A percentile compares a stretch with the other conserved stretches of the same genome.
Evolutionary conservation across 2,113 vertebrate genomes (phyloP).

Genomic region (Eolophus roseicapilla): DNA sequence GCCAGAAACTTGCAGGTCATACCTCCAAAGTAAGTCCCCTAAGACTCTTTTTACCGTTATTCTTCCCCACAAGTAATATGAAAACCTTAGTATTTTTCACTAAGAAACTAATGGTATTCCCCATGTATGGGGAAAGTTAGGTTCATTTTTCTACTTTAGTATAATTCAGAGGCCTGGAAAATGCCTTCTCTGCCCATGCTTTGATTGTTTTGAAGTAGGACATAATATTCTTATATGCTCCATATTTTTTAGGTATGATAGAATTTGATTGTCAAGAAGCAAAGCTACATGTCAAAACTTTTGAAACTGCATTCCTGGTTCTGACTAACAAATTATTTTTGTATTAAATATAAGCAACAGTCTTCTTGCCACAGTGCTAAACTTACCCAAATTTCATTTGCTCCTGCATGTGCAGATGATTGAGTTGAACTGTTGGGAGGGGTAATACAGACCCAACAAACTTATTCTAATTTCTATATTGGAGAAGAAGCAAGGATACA

Average conservation of each 20-base stretch:
- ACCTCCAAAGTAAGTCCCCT: neutral
- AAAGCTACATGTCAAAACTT: neutral
- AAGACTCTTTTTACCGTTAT: neutral
- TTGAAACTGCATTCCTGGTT: neutral
- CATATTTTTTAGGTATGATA: neutral
- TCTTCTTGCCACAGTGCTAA: neutral
- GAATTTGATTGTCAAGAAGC: neutral
- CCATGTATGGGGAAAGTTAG: neutral
- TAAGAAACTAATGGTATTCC: neutral
- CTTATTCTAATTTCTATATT: neutral
- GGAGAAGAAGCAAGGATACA: neutral
- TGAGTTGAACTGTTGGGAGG: neutral
- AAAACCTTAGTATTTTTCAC: neutral
- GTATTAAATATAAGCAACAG: neutral
- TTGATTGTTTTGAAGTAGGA: neutral
- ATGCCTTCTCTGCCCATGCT: neutral
- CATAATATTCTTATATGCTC: fast-evolving
- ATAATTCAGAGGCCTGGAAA: neutral
- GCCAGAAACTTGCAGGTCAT: neutral
- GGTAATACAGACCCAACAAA: neutral
- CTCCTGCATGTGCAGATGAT: no score
- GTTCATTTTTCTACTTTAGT: neutral
- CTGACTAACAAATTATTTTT: neutral
- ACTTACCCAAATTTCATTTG: neutral
- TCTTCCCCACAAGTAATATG: neutral